Percentiles rank a stretch among this genome's conserved stretches.
phyloP scores from a whole-genome alignment of 2,797 vertebrate species.

The Eospalax fontanierii region DNA sequence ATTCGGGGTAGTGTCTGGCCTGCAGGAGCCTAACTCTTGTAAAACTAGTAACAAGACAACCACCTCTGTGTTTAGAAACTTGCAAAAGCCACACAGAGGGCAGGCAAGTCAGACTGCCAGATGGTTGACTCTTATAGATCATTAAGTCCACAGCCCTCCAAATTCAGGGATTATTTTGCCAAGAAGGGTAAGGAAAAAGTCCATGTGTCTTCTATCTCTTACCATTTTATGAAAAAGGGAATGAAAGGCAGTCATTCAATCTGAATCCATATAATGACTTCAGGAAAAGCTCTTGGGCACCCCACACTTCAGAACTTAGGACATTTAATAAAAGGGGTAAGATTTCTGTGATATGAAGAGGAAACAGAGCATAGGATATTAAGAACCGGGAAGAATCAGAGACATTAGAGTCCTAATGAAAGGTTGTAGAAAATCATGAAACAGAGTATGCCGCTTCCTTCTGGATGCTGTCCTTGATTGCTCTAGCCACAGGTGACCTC shows the following conservation, averaged over 20 bases:
- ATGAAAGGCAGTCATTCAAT: conserved; percentile 32
- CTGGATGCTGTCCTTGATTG: conserved; percentile 45
- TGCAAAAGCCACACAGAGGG: background rate
- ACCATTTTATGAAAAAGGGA: conserved; percentile 53
- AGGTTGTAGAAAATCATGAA: conserved; percentile 56
- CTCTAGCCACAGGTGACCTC: background rate
- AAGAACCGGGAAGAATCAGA: conserved; percentile 3
- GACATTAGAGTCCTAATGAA: background rate
- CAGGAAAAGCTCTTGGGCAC: conserved; percentile 7
- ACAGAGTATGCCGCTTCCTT: conserved; percentile 43
- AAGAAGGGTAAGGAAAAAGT: conserved; percentile 30
- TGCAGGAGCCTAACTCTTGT: conserved; percentile 14
- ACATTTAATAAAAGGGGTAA: background rate
- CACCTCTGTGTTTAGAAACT: conserved; percentile 2
- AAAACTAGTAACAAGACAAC: background rate
- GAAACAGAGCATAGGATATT: background rate
- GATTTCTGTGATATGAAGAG: too few species aligned
- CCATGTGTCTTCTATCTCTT: background rate
- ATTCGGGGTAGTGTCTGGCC: background rate
- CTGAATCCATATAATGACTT: conserved; percentile 1
- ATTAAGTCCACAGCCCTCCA: background rate
- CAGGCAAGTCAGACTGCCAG: conserved; percentile 32
- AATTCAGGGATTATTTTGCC: conserved; percentile 60
- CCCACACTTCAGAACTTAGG: background rate
- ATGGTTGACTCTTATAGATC: conserved; percentile 14